Conservation (phyloP, 2,888 invertebrate genomes). For the Palloptera scutellata region DNA sequence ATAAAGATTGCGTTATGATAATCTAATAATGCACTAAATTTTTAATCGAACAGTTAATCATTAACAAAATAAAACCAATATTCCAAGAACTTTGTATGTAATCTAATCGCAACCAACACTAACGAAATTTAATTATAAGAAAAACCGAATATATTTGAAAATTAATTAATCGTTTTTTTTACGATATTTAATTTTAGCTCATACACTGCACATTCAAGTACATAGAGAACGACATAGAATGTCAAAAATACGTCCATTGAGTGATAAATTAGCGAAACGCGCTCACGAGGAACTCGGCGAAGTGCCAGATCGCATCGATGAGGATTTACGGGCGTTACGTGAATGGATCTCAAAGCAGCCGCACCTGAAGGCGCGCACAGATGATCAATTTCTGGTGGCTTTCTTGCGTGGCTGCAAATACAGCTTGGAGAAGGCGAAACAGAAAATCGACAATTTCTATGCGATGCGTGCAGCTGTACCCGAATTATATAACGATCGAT, state of each 20-base stretch:
- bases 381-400: conserved; percentile 66
- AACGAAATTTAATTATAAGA: too few species aligned
- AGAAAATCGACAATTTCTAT: conserved; percentile 70
- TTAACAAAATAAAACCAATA: too few species aligned
- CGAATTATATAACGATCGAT: conserved; percentile 67
- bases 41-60: too few species aligned
- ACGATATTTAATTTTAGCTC: too few species aligned
- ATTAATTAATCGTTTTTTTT: too few species aligned
- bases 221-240: conserved; percentile 30
- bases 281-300: conserved; percentile 67
- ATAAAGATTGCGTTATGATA: too few species aligned
- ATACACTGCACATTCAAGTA: too few species aligned
- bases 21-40: too few species aligned
- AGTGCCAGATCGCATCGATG: conserved; percentile 61
- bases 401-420: conserved; percentile 69
- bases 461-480: conserved; percentile 68
- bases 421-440: conserved; percentile 68
- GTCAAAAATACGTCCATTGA: conserved; percentile 57
- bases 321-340: conserved; percentile 62
- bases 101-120: too few species aligned
- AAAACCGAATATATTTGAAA: too few species aligned
- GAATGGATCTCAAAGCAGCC: conserved; percentile 68
- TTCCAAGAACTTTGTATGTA: too few species aligned
- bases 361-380: conserved; percentile 63
- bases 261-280: conserved; percentile 51